phyloP scores from a whole-genome alignment of 2,797 vertebrate genomes.

The Schizopygopsis malacanthus region DNA sequence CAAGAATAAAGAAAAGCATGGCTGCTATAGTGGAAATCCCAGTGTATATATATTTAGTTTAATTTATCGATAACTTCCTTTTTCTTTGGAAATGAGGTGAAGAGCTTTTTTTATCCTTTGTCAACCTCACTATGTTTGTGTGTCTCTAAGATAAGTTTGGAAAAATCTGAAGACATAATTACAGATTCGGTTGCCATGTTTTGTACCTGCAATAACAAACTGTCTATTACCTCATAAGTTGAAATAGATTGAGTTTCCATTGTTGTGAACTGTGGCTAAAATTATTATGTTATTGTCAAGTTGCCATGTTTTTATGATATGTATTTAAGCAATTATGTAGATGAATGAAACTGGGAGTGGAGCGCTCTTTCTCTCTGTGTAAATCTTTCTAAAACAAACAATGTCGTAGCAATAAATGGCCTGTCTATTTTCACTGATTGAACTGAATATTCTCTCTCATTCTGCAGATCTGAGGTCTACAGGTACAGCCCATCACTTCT shows the following conservation, averaged over 20 bases:
- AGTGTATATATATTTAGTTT: background rate
- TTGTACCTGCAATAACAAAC: constrained; percentile 4
- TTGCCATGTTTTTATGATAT: background rate
- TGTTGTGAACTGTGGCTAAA: background rate
- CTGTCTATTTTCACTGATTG: background rate
- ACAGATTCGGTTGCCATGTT: background rate
- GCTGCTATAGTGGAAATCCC: background rate
- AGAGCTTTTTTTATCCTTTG: background rate
- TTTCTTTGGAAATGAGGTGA: background rate
- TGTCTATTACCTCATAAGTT: background rate
- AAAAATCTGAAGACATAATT: constrained; percentile 8
- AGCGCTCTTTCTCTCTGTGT: background rate
- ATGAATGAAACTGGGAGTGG: background rate
- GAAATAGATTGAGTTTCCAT: background rate
- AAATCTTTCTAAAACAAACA: constrained; percentile 2
- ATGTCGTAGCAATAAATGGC: background rate
- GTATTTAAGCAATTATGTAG: constrained; percentile 1
- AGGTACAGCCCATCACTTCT: constrained; percentile 92
- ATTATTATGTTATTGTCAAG: background rate
- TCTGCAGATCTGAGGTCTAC: constrained; percentile 89
- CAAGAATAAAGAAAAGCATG: no score
- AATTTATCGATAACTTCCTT: constrained; percentile 7
- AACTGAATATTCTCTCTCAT: constrained; percentile 51
- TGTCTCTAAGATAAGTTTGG: background rate
- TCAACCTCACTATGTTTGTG: background rate